These are phyloP conservation scores for Sebastes hopkinsi DNA, from an alignment of 2,797 vertebrate species.

Conservation along the genomic window DNA sequence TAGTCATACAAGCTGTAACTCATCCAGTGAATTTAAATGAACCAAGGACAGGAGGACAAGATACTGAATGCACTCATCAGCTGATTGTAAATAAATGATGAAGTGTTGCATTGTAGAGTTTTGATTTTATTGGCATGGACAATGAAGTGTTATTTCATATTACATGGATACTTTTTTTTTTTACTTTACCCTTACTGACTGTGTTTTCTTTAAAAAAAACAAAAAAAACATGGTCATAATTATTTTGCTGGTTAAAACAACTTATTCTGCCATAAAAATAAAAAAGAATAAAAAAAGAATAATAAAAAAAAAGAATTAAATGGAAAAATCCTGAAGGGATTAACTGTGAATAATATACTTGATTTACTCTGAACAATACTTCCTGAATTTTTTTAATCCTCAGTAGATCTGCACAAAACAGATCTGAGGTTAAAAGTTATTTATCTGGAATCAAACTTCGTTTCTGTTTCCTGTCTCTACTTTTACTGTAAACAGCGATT, in stretches of 20 bases:
- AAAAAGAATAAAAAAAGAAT: neutral
- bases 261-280: neutral
- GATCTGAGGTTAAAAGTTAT: neutral
- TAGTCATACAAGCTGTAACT: neutral
- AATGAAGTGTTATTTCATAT: neutral
- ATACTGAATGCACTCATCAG: neutral
- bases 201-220: neutral
- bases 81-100: neutral
- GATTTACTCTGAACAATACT: neutral
- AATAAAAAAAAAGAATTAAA: neutral
- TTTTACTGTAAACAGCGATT: neutral
- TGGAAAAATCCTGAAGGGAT: neutral
- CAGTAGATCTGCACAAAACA: neutral
- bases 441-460: neutral
- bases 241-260: neutral
- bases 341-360: slow-evolving; percentile 8
- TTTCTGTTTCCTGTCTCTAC: slow-evolving; percentile 12
- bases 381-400: neutral
- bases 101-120: neutral
- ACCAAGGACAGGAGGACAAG: neutral
- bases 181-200: neutral
- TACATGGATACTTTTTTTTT: neutral
- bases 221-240: neutral
- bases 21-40: neutral
- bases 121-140: neutral